Evolutionary conservation across 1,140 invertebrate species (phyloP).

Genomic region (Heterodera carotae): DNA sequence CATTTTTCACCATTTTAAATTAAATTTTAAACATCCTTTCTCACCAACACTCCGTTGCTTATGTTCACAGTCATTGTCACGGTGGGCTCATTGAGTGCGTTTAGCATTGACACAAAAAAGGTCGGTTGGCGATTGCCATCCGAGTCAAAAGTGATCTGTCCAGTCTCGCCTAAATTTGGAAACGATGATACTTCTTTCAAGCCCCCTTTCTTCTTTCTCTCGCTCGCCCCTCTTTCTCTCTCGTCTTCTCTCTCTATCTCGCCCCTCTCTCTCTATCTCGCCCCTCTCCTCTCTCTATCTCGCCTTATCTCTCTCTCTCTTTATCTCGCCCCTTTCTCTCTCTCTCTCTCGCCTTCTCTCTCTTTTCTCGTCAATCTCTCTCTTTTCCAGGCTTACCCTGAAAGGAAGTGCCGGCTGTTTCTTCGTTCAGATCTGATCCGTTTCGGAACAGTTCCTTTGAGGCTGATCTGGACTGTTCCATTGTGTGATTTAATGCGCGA

Average conservation of each 20-base stretch:
- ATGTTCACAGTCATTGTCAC: slow-evolving; percentile 18
- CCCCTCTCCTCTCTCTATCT: too few species aligned
- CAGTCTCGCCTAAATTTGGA: slow-evolving; percentile 38
- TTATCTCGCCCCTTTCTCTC: too few species aligned
- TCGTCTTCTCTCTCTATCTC: too few species aligned
- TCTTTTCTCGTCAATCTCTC: too few species aligned
- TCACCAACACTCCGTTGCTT: slow-evolving; percentile 2
- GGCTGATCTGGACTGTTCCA: slow-evolving; percentile 14
- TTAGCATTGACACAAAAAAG: slow-evolving; percentile 37
- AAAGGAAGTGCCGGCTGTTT: slow-evolving; percentile 21
- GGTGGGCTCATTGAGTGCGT: slow-evolving; percentile 21
- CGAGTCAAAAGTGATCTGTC: slow-evolving; percentile 34
- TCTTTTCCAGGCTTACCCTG: neutral
- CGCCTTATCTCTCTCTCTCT: too few species aligned
- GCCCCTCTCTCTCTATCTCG: too few species aligned
- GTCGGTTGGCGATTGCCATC: slow-evolving; percentile 45
- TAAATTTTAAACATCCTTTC: slow-evolving; percentile 12
- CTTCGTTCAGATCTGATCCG: slow-evolving; percentile 22
- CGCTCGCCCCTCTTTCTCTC: too few species aligned
- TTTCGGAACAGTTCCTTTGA: slow-evolving; percentile 24
- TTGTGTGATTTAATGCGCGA: slow-evolving; percentile 39
- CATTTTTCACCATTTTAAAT: slow-evolving; percentile 38
- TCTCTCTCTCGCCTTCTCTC: too few species aligned
- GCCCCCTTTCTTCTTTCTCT: too few species aligned
- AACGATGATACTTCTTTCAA: too few species aligned